phyloP scores from a whole-genome alignment of 2,797 vertebrate genomes.

The Eptatretus atami region DNA sequence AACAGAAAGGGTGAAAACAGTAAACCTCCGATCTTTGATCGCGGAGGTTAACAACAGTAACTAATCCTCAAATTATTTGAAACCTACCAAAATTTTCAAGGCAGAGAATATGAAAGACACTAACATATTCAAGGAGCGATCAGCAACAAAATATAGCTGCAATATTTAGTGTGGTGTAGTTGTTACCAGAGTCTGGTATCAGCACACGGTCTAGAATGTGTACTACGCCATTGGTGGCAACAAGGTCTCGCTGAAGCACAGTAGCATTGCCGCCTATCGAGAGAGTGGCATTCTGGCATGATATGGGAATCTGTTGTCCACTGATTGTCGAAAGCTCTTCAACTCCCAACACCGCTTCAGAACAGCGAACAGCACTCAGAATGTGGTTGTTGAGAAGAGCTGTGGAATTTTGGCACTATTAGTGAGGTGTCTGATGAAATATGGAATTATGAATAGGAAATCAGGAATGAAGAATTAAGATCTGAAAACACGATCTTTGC shows the following conservation, averaged over 20 bases:
- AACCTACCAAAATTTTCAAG: too few species aligned
- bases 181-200: constrained; percentile 72
- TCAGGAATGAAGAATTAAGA: too few species aligned
- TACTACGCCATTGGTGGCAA: constrained; percentile 70
- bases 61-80: too few species aligned
- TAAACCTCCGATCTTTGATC: too few species aligned
- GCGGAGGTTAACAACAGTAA: too few species aligned
- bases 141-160: too few species aligned
- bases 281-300: constrained; percentile 61
- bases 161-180: background rate
- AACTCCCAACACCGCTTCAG: constrained; percentile 60
- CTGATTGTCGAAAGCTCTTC: constrained; percentile 47
- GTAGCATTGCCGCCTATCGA: constrained; percentile 73
- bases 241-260: constrained; percentile 66
- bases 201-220: constrained; percentile 62
- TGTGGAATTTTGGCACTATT: constrained; percentile 11
- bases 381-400: constrained; percentile 67
- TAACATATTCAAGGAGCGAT: too few species aligned
- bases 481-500: too few species aligned
- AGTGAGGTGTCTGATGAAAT: too few species aligned
- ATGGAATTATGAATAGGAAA: too few species aligned
- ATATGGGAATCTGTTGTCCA: constrained; percentile 49
- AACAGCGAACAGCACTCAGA: constrained; percentile 57
- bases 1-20: too few species aligned
- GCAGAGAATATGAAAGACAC: too few species aligned